Percentiles rank a stretch among this genome's conserved stretches.
Evolutionary conservation across 2,888 invertebrate species (phyloP).

Genomic region (Schrankia costaestrigalis): DNA sequence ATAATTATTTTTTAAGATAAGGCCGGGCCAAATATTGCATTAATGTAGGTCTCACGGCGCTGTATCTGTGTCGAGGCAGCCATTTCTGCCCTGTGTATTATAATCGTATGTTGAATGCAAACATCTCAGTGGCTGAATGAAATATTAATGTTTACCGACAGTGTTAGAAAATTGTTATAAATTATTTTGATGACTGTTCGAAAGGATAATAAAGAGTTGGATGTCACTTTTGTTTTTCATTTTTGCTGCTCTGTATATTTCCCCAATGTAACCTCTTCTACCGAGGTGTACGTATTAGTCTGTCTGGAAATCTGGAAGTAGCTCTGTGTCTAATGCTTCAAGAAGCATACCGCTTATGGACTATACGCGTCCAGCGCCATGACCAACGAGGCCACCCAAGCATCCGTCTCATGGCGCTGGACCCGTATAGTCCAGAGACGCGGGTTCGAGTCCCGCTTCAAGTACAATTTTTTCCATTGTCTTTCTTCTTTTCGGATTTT

Average conservation of each 20-base stretch:
- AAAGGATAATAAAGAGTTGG: constrained; percentile 82
- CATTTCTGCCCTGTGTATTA: constrained; percentile 60
- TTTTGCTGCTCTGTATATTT: constrained; percentile 34
- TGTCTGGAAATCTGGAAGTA: no score
- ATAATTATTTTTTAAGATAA: constrained; percentile 75
- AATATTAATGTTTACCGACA: constrained; percentile 78
- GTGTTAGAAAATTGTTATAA: constrained; percentile 82
- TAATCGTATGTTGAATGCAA: constrained; percentile 60
- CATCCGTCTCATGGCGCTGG: no score
- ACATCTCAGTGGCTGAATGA: constrained; percentile 78
- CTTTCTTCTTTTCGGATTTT: no score
- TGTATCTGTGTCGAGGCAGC: constrained; percentile 62
- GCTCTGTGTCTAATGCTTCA: no score
- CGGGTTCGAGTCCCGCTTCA: no score
- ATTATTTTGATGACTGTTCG: constrained; percentile 83
- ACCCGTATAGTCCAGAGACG: no score
- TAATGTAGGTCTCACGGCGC: constrained; percentile 71
- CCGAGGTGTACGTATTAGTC: no score
- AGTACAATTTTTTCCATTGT: no score
- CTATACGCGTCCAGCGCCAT: no score
- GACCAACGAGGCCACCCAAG: no score
- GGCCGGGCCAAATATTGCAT: constrained; percentile 81
- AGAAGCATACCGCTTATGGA: no score
- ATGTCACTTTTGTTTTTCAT: constrained; percentile 69
- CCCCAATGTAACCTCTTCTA: no score